Conservation (phyloP, 1,140 invertebrate genomes). For the Berghia stephanieae region DNA sequence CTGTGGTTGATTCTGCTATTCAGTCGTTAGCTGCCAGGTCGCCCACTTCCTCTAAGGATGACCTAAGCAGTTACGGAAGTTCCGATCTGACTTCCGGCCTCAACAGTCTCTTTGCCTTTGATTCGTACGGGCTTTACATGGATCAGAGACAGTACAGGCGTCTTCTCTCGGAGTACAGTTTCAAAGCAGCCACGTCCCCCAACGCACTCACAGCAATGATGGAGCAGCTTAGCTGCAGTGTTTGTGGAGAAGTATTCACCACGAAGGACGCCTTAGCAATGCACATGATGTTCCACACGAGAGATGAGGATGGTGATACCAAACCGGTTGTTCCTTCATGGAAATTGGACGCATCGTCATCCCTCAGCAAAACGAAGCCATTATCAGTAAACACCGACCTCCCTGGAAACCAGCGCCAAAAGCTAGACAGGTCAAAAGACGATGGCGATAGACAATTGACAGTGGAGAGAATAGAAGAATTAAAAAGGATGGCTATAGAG, state of each 20-base stretch:
- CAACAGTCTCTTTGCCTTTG: conserved; percentile 15
- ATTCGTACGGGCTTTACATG: conserved; percentile 20
- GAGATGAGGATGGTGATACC: conserved; percentile 23
- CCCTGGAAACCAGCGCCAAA: not conserved
- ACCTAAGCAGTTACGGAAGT: not conserved
- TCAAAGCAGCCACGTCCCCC: not conserved
- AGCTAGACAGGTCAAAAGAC: not conserved
- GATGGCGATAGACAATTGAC: conserved; percentile 17
- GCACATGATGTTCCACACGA: conserved; percentile 54
- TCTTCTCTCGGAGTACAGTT: conserved; percentile 12
- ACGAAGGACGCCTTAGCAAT: conserved; percentile 54
- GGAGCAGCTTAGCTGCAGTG: conserved; percentile 38
- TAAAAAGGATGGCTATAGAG: conserved; percentile 26
- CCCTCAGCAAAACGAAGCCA: not conserved
- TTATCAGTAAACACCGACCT: not conserved
- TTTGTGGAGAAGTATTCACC: conserved; percentile 44
- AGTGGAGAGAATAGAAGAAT: conserved; percentile 25
- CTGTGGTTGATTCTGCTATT: not conserved
- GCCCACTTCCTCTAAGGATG: not conserved
- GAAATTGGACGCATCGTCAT: not conserved
- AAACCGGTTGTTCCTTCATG: not conserved
- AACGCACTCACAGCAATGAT: conserved; percentile 24
- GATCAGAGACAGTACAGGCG: conserved; percentile 26
- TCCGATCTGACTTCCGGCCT: not conserved
- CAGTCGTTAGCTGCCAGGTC: not conserved